Evolutionary conservation across 2,888 invertebrate species (phyloP), one percentile per base, ranked within the genome.

Genomic region (Agrilus mali): DNA sequence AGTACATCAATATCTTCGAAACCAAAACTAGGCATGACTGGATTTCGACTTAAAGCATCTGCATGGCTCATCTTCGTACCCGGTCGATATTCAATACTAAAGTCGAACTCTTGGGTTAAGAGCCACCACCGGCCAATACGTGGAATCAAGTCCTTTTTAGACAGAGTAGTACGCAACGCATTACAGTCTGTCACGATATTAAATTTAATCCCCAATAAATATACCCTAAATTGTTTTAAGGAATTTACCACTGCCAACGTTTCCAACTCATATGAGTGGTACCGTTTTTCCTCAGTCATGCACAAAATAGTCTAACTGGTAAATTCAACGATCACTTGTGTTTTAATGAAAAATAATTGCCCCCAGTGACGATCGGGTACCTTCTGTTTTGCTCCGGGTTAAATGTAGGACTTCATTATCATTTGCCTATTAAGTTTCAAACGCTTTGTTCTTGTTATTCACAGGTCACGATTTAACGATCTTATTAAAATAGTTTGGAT

Each of bases 301-400:
- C 43, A 17, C 13, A 27, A 41, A 47, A 27, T 44, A 41, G 7
- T n/a, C 50, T 49, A 15, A 52, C 49, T 27, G 46, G 45, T 50
- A 41, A 46, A 33, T 41, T 44, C 22, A n/a, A 15, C 44, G 45
- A 47, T 51, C 37, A 20, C n/a, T 14, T 42, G n/a, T 55, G 50
- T 42, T 32, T 40, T 40, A n/a, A n/a, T 54, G 54, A 45, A 53
- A 54, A 20, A 53, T 38, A 22, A 50, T 44, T 44, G 54, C 46
- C 20, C 55, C 54, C 41, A 48, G 37, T 16, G 41, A 43, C n/a
- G 47, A 50, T 53, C 37, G 13, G 36, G 14, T 17, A 17, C 17
- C 17, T 17, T 5, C 5, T 3, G 3, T 17, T 17, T 5, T 17
- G 17, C 17, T 5, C 3, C 3, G 17, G 17, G 17, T 17, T 4